Percentiles rank a stretch among this genome's conserved stretches.
Evolutionary conservation across 2,113 vertebrate species (phyloP).

Genomic region (Anolis sagrei): DNA sequence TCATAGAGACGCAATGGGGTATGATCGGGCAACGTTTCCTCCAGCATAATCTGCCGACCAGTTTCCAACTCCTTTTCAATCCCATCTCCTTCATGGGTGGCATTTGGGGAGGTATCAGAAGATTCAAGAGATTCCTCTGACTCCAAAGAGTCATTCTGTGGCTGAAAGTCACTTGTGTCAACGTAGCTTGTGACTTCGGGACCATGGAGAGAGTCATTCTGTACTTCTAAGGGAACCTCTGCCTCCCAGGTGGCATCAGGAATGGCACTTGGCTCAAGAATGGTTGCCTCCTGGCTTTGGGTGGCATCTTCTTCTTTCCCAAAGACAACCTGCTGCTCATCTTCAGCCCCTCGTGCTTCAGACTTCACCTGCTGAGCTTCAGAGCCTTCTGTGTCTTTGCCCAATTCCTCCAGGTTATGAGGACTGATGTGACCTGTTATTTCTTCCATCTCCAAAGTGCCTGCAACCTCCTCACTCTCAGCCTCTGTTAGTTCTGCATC

Average conservation of each 20-base stretch:
- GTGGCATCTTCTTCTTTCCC: neutral
- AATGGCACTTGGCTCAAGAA: rapidly evolving
- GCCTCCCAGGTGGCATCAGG: rapidly evolving
- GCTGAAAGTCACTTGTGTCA: neutral
- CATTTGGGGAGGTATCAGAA: slow-evolving; percentile 5
- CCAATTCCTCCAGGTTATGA: neutral
- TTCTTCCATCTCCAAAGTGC: slow-evolving; percentile 23
- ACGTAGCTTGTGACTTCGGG: too few relatives aligned
- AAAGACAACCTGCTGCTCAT: neutral
- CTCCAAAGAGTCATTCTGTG: neutral
- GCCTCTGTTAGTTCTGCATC: neutral
- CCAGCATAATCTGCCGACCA: slow-evolving; percentile 45
- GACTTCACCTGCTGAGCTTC: neutral
- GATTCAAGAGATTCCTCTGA: slow-evolving; percentile 23
- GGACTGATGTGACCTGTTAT: neutral
- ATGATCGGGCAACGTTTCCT: slow-evolving; percentile 72
- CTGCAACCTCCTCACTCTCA: rapidly evolving
- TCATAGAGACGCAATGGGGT: slow-evolving; percentile 60
- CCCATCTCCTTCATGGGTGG: neutral
- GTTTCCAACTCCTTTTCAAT: rapidly evolving
- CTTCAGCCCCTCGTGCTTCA: rapidly evolving
- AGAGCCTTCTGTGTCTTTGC: rapidly evolving
- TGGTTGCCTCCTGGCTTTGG: rapidly evolving
- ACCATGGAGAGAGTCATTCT: neutral
- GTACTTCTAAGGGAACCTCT: neutral